These are phyloP conservation scores for Agrotis ipsilon DNA, from an alignment of 2,888 invertebrate species.

Conservation along the genomic window DNA sequence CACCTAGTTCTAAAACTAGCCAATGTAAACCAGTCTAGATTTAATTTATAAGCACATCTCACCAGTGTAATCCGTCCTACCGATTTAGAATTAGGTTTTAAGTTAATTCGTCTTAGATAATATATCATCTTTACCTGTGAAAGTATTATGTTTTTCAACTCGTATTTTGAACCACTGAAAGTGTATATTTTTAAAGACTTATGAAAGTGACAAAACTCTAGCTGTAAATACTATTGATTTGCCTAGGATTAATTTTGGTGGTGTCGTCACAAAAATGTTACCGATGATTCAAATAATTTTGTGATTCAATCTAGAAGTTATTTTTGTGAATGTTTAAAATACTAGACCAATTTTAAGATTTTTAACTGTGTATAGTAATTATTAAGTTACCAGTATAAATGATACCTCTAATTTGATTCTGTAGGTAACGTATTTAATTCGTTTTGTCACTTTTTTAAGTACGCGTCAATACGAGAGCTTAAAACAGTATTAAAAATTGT, in stretches of 20 bases:
- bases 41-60: slow-evolving; percentile 66
- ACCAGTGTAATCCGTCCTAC: slow-evolving; percentile 87
- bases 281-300: slow-evolving; percentile 1
- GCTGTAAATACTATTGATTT: slow-evolving; percentile 6
- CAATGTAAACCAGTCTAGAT: slow-evolving; percentile 39
- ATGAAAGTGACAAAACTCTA: slow-evolving; percentile 46
- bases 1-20: slow-evolving; percentile 20
- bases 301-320: not conserved
- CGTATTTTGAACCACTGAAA: slow-evolving; percentile 52
- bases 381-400: slow-evolving; percentile 27
- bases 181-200: slow-evolving; percentile 43
- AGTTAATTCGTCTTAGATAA: slow-evolving; percentile 52
- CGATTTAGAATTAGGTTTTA: slow-evolving; percentile 72
- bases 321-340: not conserved
- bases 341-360: not conserved
- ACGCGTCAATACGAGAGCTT: slow-evolving; percentile 48
- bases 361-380: not conserved
- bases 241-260: slow-evolving; percentile 18
- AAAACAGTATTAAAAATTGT: slow-evolving; percentile 64
- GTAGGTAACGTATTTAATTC: not conserved
- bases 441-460: slow-evolving; percentile 45
- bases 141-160: slow-evolving; percentile 81
- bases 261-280: not conserved
- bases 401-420: not conserved
- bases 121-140: slow-evolving; percentile 83